Base-by-base conservation (phyloP, 2,113 vertebrate genomes). In the Leuciscus idus region DNA sequence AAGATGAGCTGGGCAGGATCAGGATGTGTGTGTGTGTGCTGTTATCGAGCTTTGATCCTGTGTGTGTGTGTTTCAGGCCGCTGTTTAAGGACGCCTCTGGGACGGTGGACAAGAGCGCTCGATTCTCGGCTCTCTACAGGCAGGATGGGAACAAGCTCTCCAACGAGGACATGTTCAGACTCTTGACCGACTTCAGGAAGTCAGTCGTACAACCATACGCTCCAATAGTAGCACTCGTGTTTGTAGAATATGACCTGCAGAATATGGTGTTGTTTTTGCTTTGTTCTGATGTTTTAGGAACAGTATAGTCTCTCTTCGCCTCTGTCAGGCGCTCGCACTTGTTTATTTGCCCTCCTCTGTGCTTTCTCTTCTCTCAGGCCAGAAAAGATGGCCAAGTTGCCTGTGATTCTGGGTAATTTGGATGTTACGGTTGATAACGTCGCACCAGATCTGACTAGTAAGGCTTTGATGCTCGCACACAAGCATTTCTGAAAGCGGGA, bases 321-420 rank as follows among this genome's bases (percentile, higher is more conserved):
- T 46, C 15, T 6, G 6, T 55, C 55, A 26, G 33, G 21, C 21
- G 0, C 62, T 73, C 48, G 11, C 57, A 9, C 80, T 30, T 43
- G 70, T 80, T 76, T 33, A 10, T 84, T 57, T 82, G n/a, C 5
- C 74, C 46, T 81, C 28, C 61, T 81, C 33, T 84, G 85, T 85
- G 83, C 8, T 90, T 89, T 92, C 92, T 90, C 92, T 88, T 46
- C 7, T 87, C 78, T 92, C 55, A 99, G 98, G 93, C 98, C 96
- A 85, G 98, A 99, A 93, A 99, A 98, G 94, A 98, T 99, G 98
- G 96, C 97, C 87, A 99, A 99, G 90, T 96, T 99, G 89, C 97
- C 98, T 79, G 97, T 99, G 91, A 98, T 99, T 95, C 94, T 99
- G 88, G 98, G 98, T 94, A 99, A 99, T 91, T 94, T 99, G 83